These are phyloP conservation scores for Druon quercuslanigerum DNA, from an alignment of 1,140 invertebrate species.

Conservation along the genomic window DNA sequence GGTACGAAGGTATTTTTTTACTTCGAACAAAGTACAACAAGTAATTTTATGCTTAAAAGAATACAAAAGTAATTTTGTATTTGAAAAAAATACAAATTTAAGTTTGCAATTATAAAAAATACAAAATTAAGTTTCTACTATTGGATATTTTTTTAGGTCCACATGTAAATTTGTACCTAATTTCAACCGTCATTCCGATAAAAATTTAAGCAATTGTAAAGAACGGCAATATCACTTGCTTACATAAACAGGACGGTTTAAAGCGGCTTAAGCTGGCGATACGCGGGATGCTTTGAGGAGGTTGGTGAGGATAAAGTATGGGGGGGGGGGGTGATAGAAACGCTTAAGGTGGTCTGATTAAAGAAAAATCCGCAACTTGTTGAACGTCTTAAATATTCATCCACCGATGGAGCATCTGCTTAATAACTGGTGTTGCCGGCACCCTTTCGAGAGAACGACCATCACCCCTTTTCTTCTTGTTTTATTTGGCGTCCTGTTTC, in stretches of 20 bases:
- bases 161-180: no score
- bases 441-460: constrained; percentile 15
- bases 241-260: constrained; percentile 11
- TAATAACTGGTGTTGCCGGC: constrained; percentile 59
- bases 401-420: constrained; percentile 69
- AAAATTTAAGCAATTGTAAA: not conserved
- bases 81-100: no score
- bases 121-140: no score
- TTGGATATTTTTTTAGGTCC: no score
- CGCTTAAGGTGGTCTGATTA: constrained; percentile 58
- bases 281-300: constrained; percentile 32
- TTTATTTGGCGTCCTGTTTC: constrained; percentile 32
- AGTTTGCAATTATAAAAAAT: no score
- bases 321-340: not conserved
- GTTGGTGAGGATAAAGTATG: not conserved
- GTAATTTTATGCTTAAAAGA: no score
- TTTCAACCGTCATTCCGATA: no score
- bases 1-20: no score
- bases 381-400: constrained; percentile 74
- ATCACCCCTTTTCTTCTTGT: constrained; percentile 29
- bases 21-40: no score
- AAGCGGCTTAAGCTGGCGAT: not conserved
- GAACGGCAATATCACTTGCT: constrained; percentile 1
- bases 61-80: no score
- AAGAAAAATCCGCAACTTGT: constrained; percentile 74